These are phyloP conservation scores for Myotis vivesi DNA, from an alignment of 2,797 vertebrate genomes.

Conservation along the genomic window DNA sequence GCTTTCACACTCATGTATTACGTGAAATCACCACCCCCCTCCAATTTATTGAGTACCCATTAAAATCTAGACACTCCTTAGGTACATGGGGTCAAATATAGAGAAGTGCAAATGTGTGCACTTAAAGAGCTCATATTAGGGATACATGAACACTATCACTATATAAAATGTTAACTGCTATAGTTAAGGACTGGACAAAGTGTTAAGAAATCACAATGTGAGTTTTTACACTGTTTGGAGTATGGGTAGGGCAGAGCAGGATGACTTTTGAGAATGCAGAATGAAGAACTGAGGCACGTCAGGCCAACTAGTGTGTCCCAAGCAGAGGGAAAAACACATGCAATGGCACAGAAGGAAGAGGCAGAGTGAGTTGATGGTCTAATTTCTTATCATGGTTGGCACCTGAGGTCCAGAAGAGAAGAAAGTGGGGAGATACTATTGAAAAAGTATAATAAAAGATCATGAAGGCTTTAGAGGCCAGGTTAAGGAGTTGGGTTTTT, in stretches of 20 bases:
- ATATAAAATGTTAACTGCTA: not conserved
- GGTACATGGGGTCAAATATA: not conserved
- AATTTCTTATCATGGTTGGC: not conserved
- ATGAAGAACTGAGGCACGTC: not conserved
- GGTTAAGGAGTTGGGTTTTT: not conserved
- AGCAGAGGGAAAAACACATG: not conserved
- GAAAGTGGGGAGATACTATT: not conserved
- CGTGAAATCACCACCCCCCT: not conserved
- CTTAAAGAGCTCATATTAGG: not conserved
- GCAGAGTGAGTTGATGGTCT: not conserved
- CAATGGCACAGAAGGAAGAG: not conserved
- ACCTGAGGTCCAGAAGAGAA: not conserved
- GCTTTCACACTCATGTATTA: not conserved
- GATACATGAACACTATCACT: not conserved
- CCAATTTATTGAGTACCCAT: not conserved
- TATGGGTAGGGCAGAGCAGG: not conserved
- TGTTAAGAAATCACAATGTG: not conserved
- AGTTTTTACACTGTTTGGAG: not conserved
- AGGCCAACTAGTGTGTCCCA: not conserved
- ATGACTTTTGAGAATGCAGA: not conserved
- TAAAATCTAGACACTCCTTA: conserved; percentile 15
- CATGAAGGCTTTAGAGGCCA: not conserved
- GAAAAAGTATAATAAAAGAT: not conserved
- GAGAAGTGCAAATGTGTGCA: not conserved
- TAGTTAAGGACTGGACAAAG: not conserved